Evolutionary conservation across 2,797 vertebrate species (phyloP).

Genomic region (Sphenodon punctatus): DNA sequence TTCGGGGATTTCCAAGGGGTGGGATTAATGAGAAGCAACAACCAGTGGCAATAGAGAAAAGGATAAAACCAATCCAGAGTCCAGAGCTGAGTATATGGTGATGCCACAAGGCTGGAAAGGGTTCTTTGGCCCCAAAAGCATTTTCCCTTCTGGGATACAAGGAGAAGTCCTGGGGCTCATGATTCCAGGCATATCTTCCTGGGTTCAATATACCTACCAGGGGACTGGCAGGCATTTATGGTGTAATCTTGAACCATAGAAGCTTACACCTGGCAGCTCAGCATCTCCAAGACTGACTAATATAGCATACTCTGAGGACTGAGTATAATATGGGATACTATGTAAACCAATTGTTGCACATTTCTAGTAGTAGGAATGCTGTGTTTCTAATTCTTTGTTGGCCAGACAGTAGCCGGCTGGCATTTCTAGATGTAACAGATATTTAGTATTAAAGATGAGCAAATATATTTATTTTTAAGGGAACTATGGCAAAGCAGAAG

Average conservation of each 20-base stretch:
- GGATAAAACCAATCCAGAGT: background rate
- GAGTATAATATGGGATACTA: too few relatives aligned
- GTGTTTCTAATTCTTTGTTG: background rate
- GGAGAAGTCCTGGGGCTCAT: background rate
- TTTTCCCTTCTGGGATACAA: background rate
- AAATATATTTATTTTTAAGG: constrained; percentile 66
- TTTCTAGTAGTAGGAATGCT: background rate
- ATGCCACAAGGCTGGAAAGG: background rate
- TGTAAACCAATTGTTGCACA: too few relatives aligned
- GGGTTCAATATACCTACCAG: background rate
- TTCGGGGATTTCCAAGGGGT: background rate
- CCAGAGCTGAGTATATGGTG: rapidly evolving
- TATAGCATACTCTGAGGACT: background rate
- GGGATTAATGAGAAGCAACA: background rate
- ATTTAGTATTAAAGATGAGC: background rate
- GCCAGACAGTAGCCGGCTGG: background rate
- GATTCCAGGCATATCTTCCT: background rate
- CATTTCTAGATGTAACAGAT: background rate
- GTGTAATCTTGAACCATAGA: background rate
- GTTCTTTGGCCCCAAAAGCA: background rate
- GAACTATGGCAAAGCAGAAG: constrained; percentile 85
- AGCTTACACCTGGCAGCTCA: background rate
- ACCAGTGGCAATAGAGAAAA: background rate
- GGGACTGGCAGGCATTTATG: background rate
- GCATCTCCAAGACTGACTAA: background rate